Percentiles rank a stretch among this genome's conserved stretches.
phyloP scores from a whole-genome alignment of 2,888 invertebrate genomes.

The Pherbina coryleti region DNA sequence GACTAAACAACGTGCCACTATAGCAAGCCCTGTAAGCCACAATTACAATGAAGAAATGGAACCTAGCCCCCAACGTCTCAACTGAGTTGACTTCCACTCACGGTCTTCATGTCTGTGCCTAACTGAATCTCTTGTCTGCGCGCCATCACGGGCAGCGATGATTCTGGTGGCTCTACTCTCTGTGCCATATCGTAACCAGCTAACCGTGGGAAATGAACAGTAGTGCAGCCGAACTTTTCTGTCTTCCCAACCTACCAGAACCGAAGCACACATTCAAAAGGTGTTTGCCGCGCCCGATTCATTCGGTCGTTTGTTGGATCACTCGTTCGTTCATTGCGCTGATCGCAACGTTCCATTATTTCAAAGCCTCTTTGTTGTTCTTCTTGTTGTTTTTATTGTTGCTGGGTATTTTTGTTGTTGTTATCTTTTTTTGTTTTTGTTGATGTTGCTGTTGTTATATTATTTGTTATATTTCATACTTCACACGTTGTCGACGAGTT shows the following conservation, averaged over 20 bases:
- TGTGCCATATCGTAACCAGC: slow-evolving; percentile 33
- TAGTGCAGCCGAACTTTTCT: slow-evolving; percentile 52
- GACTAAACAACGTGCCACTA: slow-evolving; percentile 2
- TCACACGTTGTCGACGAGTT: slow-evolving; percentile 24
- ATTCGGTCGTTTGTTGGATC: slow-evolving; percentile 7
- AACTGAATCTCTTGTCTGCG: slow-evolving; percentile 46
- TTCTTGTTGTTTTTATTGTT: neutral
- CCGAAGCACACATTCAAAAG: slow-evolving; percentile 34
- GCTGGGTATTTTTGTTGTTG: slow-evolving; percentile 30
- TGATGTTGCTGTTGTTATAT: slow-evolving; percentile 46
- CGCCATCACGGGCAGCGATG: slow-evolving; percentile 40
- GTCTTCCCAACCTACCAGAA: slow-evolving; percentile 34
- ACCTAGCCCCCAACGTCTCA: slow-evolving; percentile 54
- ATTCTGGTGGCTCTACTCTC: slow-evolving; percentile 15
- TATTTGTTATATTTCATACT: slow-evolving; percentile 8
- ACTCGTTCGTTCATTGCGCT: neutral
- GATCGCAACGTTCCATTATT: slow-evolving; percentile 15
- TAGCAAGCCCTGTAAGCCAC: slow-evolving; percentile 16
- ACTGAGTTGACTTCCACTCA: slow-evolving; percentile 37
- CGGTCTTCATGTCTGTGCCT: slow-evolving; percentile 30
- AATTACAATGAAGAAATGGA: slow-evolving; percentile 60
- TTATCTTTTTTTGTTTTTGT: slow-evolving; percentile 39
- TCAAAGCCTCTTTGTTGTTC: neutral
- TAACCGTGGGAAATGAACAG: slow-evolving; percentile 69
- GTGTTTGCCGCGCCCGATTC: slow-evolving; percentile 43